These are phyloP conservation scores for Lycorma delicatula DNA, from an alignment of 1,140 invertebrate genomes.

Conservation along the genomic window DNA sequence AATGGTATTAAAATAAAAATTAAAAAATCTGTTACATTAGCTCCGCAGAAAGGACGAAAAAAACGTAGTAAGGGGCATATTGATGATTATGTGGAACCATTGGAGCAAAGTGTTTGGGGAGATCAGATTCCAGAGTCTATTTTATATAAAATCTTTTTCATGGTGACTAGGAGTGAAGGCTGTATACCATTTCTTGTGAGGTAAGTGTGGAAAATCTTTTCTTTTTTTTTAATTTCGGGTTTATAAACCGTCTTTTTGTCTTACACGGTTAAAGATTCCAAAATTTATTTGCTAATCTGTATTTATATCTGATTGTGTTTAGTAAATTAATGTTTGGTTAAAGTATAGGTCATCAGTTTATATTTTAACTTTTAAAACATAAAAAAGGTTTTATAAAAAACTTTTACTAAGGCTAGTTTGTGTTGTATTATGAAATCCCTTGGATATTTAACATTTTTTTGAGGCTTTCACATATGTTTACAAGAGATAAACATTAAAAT, in stretches of 20 bases:
- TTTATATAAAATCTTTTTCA: constrained; percentile 59
- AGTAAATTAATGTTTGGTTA: no score
- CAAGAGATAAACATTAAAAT: no score
- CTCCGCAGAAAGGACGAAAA: constrained; percentile 27
- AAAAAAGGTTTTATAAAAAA: no score
- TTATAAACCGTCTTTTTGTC: background rate
- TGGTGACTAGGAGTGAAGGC: constrained; percentile 54
- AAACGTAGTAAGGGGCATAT: constrained; percentile 24
- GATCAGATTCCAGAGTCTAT: constrained; percentile 51
- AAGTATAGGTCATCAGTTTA: no score
- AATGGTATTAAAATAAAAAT: constrained; percentile 54
- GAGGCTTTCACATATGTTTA: no score
- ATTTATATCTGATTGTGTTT: no score
- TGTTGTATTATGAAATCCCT: no score
- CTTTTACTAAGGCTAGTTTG: no score
- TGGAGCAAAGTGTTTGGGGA: constrained; percentile 49
- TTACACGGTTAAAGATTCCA: no score
- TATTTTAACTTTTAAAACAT: no score
- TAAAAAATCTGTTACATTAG: constrained; percentile 42
- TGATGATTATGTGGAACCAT: constrained; percentile 34
- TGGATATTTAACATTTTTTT: no score
- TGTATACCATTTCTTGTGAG: constrained; percentile 61
- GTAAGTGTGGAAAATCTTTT: constrained; percentile 37
- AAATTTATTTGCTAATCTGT: no score
- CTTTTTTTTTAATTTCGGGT: background rate